Evolutionary conservation across 2,797 vertebrate species (phyloP).

Genomic region (Epinephelus awoara): DNA sequence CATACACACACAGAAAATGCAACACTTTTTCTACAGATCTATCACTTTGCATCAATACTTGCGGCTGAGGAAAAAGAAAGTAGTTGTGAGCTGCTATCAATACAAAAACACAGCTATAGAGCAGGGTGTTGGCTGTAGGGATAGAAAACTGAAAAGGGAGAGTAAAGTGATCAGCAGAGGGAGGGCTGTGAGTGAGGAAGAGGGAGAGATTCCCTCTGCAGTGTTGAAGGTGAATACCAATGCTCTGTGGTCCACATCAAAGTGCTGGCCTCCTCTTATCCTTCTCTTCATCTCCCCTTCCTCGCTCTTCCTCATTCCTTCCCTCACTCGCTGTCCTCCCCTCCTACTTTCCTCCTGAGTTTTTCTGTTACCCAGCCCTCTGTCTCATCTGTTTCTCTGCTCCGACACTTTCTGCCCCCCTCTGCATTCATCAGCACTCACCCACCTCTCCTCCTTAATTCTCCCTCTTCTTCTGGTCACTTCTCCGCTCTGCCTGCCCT

Average conservation of each 20-base stretch:
- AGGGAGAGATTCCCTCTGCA: constrained; percentile 40
- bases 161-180: constrained; percentile 24
- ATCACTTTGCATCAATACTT: constrained; percentile 25
- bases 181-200: background rate
- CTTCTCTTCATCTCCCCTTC: constrained; percentile 42
- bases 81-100: background rate
- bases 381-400: constrained; percentile 45
- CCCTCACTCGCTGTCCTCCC: constrained; percentile 43
- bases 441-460: constrained; percentile 11
- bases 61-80: constrained; percentile 18
- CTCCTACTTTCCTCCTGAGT: constrained; percentile 18
- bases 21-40: constrained; percentile 7
- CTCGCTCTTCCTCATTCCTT: constrained; percentile 39
- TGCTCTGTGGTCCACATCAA: constrained; percentile 75
- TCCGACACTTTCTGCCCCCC: constrained; percentile 17
- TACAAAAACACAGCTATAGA: constrained; percentile 3
- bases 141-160: constrained; percentile 21
- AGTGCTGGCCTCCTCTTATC: constrained; percentile 65
- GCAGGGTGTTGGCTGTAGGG: background rate
- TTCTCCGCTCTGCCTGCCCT: constrained; percentile 21
- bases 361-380: constrained; percentile 50
- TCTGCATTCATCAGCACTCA: constrained; percentile 32
- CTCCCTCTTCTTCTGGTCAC: constrained; percentile 34
- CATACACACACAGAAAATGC: background rate
- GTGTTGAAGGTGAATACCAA: constrained; percentile 76